Evolutionary conservation across 2,797 vertebrate genomes (phyloP).

Genomic region (Mus minutoides): DNA sequence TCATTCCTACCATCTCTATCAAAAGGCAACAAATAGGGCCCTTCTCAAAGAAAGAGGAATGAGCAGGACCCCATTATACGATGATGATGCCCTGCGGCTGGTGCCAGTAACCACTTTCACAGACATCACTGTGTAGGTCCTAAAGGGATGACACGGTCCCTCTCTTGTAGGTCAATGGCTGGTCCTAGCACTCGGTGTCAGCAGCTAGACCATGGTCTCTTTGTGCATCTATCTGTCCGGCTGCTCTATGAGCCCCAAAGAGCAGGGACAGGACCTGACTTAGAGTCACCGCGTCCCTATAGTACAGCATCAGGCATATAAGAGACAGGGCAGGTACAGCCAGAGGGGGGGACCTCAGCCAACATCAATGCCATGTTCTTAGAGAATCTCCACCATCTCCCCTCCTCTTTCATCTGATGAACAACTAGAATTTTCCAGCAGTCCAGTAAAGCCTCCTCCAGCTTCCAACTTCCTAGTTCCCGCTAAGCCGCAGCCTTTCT

Average conservation of each 20-base stretch:
- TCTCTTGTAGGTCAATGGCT: not conserved
- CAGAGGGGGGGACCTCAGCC: not conserved
- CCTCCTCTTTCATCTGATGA: not conserved
- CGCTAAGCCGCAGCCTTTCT: not conserved
- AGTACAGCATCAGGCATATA: accelerated
- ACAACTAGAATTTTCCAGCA: not conserved
- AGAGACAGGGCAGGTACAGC: not conserved
- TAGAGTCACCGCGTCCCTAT: not conserved
- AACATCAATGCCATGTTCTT: not conserved
- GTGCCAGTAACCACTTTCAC: not conserved
- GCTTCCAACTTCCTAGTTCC: not conserved
- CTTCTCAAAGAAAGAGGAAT: not conserved
- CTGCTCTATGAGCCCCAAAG: not conserved
- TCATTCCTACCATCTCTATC: not conserved
- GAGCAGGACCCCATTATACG: not conserved
- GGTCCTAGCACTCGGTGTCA: not conserved
- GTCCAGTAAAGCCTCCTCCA: not conserved
- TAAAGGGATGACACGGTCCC: not conserved
- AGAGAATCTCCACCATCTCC: not conserved
- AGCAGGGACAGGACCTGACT: not conserved
- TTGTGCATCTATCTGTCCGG: not conserved
- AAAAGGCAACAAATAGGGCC: not conserved
- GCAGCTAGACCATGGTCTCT: not conserved
- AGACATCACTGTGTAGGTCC: not conserved
- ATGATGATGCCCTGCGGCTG: too few relatives aligned